Evolutionary conservation across 2,888 invertebrate genomes (phyloP), one percentile per base, ranked within the genome.

Genomic region (Trypoxylon attenuatum): DNA sequence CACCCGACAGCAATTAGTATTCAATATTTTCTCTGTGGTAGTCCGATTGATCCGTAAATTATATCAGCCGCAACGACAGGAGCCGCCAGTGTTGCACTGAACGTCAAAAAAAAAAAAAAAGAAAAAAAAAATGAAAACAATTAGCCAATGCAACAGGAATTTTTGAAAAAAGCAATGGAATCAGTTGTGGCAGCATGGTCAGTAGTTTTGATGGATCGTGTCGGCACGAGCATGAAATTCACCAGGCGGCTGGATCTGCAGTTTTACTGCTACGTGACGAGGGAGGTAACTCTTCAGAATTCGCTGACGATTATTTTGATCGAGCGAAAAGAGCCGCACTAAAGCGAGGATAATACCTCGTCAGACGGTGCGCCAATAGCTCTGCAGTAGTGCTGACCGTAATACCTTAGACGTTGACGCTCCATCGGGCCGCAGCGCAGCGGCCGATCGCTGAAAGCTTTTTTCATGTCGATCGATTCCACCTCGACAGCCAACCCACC

Each of bases 281-380:
- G 13, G 49, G 39, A 21, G 33, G 33, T 10, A 13, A 21, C 53
- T 55, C 58, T 51, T 52, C 46, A 47, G 46, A 67, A 67, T 51
- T 46, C 58, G 62, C 58, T 55, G 67, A 58, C 67, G 52, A 47
- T 61, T 61, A 55, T 56, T 47, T 57, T 58, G 61, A 61, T 56
- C 55, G 55, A 38, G 13, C 25, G 33, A 23, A 47, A 39, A 46
- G 52, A 27, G 39, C 50, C n/a, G 16, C 51, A 10, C 10, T 27
- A 41, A 58, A 63, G 27, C n/a, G 57, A 52, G 63, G 55, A 63
- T 67, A 67, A 67, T 58, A 52, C 55, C 58, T 67, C 45, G 58
- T 55, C 42, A 42, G 58, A 47, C 61, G 33, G 22, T 21, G 21
- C 50, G 60, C 60, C 65, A 50, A 57, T 57, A 50, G 52, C 56